Evolutionary conservation across 2,797 vertebrate genomes (phyloP).

Genomic region (Coilia nasus): DNA sequence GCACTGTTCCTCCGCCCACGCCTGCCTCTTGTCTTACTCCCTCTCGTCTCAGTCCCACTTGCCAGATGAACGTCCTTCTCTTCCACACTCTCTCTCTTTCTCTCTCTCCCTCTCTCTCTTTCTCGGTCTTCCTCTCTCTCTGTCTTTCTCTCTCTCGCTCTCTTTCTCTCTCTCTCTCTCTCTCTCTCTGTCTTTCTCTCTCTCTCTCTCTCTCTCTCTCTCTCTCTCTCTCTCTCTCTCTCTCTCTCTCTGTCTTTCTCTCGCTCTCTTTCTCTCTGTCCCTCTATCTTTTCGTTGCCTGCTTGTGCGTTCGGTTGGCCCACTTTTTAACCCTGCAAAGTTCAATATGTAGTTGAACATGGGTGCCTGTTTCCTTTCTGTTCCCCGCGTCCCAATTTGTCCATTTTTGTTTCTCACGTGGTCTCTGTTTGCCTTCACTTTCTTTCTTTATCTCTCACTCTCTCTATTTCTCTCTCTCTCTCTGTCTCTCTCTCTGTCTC

Average conservation of each 20-base stretch:
- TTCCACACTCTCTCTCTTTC: conserved; percentile 45
- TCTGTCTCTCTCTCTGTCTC: conserved; percentile 35
- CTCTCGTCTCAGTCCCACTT: conserved; percentile 43
- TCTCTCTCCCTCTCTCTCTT: conserved; percentile 39
- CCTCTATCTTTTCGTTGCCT: neutral
- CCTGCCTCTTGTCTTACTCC: neutral
- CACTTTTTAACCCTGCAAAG: conserved; percentile 42
- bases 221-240: no score
- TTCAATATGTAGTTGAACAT: conserved; percentile 37
- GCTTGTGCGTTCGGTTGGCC: conserved; percentile 27
- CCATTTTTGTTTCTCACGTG: neutral
- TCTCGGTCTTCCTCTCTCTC: conserved; percentile 44
- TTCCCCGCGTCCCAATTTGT: neutral
- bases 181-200: conserved; percentile 35
- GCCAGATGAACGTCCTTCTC: conserved; percentile 45
- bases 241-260: conserved; percentile 36
- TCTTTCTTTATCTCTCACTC: neutral
- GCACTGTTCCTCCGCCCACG: conserved; percentile 44
- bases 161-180: conserved; percentile 35
- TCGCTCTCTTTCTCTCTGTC: conserved; percentile 40
- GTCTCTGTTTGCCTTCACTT: neutral
- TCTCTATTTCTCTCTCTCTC: neutral
- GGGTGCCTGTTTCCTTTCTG: neutral
- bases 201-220: conserved; percentile 41
- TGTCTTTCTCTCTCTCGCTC: conserved; percentile 37